Evolutionary conservation across 2,888 invertebrate genomes (phyloP).

Genomic region (Brenthis ino): DNA sequence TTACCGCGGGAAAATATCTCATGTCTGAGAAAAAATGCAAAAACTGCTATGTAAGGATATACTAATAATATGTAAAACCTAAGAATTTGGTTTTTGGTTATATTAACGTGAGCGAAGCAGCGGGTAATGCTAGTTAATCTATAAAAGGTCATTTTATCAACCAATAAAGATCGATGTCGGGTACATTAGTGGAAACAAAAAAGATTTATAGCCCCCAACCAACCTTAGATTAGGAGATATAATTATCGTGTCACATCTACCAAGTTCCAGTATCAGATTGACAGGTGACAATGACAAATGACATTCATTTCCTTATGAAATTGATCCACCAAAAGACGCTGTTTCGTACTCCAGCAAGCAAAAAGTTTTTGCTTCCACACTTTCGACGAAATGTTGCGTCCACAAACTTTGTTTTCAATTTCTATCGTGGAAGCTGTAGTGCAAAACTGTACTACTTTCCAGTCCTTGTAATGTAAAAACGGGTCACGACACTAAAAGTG

Average conservation of each 20-base stretch:
- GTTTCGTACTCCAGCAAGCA: conserved; percentile 35
- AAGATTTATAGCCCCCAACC: conserved; percentile 38
- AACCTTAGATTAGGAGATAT: conserved; percentile 42
- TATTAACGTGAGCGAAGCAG: no score
- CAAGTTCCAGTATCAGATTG: conserved; percentile 41
- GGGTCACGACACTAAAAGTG: conserved; percentile 36
- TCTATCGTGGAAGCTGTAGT: conserved; percentile 43
- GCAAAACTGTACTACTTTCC: conserved; percentile 40
- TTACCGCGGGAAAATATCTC: no score
- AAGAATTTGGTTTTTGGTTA: no score
- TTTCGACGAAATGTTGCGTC: conserved; percentile 51
- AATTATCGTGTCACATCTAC: conserved; percentile 46
- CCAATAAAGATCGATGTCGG: conserved; percentile 30
- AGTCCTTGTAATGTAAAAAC: conserved; percentile 36
- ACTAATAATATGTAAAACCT: no score
- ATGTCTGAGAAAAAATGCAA: no score
- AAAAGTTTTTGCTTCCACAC: conserved; percentile 52
- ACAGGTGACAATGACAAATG: conserved; percentile 58
- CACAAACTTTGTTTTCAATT: conserved; percentile 57
- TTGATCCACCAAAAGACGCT: conserved; percentile 29
- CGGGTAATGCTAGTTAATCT: no score
- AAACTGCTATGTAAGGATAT: no score
- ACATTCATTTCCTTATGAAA: conserved; percentile 54
- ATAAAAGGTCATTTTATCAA: background rate
- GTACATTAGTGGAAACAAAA: conserved; percentile 29